A percentile compares a stretch with the other conserved stretches of the same genome.
phyloP scores from a whole-genome alignment of 1,140 invertebrate species.

The Platyscapa corneri region DNA sequence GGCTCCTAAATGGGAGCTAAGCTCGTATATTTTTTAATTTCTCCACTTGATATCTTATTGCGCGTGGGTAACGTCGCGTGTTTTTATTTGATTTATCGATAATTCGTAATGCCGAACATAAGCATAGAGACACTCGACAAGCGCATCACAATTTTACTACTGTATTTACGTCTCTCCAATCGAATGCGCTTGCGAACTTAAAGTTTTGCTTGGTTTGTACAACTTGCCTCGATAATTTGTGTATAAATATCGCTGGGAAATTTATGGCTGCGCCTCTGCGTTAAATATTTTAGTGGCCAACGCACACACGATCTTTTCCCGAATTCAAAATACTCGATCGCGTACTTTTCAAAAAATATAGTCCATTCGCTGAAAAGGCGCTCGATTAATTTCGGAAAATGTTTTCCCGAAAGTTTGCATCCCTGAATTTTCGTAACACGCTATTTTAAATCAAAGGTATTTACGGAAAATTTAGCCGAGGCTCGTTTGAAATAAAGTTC shows the following conservation, averaged over 20 bases:
- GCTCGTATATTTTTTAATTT: background rate
- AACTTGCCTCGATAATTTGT: conserved; percentile 21
- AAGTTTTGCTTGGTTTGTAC: conserved; percentile 8
- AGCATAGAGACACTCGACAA: background rate
- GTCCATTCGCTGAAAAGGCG: too few relatives aligned
- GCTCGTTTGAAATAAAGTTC: too few relatives aligned
- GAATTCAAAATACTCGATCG: background rate
- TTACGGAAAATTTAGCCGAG: too few relatives aligned
- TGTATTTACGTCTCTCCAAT: conserved; percentile 32
- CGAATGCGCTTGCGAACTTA: conserved; percentile 21
- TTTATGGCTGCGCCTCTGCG: background rate
- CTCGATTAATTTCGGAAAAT: too few relatives aligned
- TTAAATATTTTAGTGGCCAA: background rate
- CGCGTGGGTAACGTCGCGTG: background rate
- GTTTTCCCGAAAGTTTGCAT: too few relatives aligned
- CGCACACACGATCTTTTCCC: background rate
- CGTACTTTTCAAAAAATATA: too few relatives aligned
- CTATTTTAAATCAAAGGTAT: too few relatives aligned
- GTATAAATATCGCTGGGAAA: background rate
- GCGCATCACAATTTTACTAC: conserved; percentile 26
- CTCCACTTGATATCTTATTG: background rate
- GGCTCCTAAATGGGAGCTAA: background rate
- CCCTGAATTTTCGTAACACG: too few relatives aligned
- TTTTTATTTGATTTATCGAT: background rate
- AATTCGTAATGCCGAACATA: background rate